Conservation (phyloP, 2,888 invertebrate species). For the Cephus nigrinus region DNA sequence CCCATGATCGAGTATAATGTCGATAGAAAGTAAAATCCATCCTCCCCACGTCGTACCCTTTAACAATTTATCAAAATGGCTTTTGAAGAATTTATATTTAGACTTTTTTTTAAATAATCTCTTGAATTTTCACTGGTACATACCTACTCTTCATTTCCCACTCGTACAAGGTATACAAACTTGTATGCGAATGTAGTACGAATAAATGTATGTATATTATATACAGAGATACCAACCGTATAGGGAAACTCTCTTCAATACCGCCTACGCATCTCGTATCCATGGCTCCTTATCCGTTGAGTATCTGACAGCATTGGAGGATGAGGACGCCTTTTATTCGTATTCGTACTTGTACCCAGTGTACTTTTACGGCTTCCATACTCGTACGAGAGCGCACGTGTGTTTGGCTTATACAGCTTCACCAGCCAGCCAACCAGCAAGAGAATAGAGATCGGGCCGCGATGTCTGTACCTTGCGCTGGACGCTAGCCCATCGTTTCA, state of each 20-base stretch:
- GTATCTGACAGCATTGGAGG: background rate
- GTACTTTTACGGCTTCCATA: background rate
- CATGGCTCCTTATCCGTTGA: background rate
- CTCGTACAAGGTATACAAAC: background rate
- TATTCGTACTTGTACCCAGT: background rate
- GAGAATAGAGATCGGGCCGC: constrained; percentile 37
- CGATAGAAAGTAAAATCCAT: background rate
- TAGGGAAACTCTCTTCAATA: constrained; percentile 9
- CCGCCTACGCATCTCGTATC: constrained; percentile 14
- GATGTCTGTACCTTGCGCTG: constrained; percentile 31
- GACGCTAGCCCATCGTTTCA: constrained; percentile 56
- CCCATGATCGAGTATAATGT: background rate
- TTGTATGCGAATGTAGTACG: background rate
- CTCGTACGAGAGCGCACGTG: background rate
- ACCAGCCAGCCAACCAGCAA: background rate
- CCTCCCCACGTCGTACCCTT: background rate
- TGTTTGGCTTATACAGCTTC: background rate
- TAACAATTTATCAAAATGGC: background rate
- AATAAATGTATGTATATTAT: background rate
- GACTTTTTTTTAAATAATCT: background rate
- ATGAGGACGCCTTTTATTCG: background rate
- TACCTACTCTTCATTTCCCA: background rate
- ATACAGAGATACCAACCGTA: background rate
- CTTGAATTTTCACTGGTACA: background rate
- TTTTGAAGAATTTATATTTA: background rate